Conservation (phyloP, 2,113 vertebrate species). For the Spheniscus mendiculus region DNA sequence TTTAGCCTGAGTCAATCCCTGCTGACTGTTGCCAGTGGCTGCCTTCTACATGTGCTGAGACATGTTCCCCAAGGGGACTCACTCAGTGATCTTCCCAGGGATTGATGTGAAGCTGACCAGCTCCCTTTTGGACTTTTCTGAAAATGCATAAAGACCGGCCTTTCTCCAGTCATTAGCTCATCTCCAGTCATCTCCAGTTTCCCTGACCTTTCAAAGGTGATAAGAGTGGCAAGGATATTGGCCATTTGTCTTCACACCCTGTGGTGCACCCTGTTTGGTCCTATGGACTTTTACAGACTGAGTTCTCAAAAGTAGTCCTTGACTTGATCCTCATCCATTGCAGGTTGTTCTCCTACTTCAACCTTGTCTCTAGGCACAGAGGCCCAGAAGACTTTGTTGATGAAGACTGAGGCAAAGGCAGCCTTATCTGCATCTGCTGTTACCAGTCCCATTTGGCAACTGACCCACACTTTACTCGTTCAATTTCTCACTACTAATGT, state of each 20-base stretch:
- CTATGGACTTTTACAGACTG: rapidly evolving
- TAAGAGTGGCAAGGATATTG: not conserved
- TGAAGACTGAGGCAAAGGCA: not conserved
- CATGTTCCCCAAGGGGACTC: not conserved
- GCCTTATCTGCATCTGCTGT: not conserved
- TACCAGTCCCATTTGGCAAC: not conserved
- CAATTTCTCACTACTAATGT: not conserved
- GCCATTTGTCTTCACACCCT: not conserved
- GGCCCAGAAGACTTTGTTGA: not conserved
- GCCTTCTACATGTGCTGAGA: not conserved
- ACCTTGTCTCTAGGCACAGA: not conserved
- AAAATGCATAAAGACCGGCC: not conserved
- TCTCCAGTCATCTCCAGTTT: not conserved
- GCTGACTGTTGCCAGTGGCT: not conserved
- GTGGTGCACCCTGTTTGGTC: not conserved
- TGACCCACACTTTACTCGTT: not conserved
- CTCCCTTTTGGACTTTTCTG: not conserved
- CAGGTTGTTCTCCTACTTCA: not conserved
- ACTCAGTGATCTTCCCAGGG: not conserved
- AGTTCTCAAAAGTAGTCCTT: not conserved
- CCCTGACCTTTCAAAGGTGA: not conserved
- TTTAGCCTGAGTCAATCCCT: not conserved
- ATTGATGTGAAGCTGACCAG: not conserved
- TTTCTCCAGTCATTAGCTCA: not conserved
- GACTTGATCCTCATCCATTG: not conserved